Base-by-base conservation (phyloP, 2,888 invertebrate species). In the Lacanobia oleracea region DNA sequence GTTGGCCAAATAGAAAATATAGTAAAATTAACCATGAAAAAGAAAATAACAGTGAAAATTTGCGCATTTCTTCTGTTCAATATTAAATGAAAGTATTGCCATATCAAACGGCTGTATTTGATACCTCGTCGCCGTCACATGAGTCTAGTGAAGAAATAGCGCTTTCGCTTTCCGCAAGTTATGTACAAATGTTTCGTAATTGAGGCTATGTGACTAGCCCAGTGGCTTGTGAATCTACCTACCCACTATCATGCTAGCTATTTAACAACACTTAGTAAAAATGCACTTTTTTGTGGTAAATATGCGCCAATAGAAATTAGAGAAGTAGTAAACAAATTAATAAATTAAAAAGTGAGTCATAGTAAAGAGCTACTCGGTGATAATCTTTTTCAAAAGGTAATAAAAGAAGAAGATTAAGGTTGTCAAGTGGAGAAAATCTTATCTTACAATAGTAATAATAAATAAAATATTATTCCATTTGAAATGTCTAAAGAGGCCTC, bases 101-200 rank as follows among this genome's bases (percentile, higher is more conserved):
- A 73, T 85, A 81, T 78, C 64, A 75, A 82, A 40, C 21, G 21
- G 73, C 66, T 76, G 75, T 74, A 86, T 81, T 87, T 85, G 84
- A 89, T 89, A 87, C 82, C 67, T 81, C 83, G 79, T 81, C 59
- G 83, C 77, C 85, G 90, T 88, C 90, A 89, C 89, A 89, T 90
- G 89, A 91, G 91, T 88, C 90, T 90, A 89, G 89, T 95, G 93
- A 94, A 95, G 95, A 94, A 95, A 95, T 92, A 93, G 90, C 93
- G 93, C 95, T 95, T 95, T 95, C 95, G 95, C 95, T 95, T 94
- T 94, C 94, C 94, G 92, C 94, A 90, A 93, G 93, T 93, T 94
- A 93, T 94, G 94, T 93, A 92, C 92, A 93, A 91, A 91, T 88
- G 91, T 95, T 94, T 95, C 95, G 94, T 93, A 94, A 95, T 93